A percentile compares a stretch with the other conserved stretches of the same genome.
These are phyloP conservation scores for Geotrupes spiniger DNA, from an alignment of 2,888 invertebrate species.

Conservation along the genomic window DNA sequence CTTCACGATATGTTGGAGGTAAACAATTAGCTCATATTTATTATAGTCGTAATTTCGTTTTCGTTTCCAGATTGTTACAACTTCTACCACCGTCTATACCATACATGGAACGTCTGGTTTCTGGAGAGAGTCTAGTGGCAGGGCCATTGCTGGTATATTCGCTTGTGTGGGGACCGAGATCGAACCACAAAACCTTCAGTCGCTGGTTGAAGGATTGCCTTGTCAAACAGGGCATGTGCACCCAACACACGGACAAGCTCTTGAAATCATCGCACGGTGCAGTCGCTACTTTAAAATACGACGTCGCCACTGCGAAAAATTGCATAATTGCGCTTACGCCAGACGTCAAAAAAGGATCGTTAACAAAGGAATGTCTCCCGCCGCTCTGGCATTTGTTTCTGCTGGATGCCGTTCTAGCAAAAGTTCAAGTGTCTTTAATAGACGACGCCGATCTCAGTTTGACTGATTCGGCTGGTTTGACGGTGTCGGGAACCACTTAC, in stretches of 20 bases:
- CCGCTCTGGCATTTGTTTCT: slow-evolving; percentile 72
- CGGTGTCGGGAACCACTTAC: slow-evolving; percentile 42
- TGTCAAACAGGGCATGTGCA: slow-evolving; percentile 87
- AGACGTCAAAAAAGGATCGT: slow-evolving; percentile 48
- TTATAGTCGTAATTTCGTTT: too few species aligned
- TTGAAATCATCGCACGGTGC: slow-evolving; percentile 69
- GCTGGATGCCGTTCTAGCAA: slow-evolving; percentile 72
- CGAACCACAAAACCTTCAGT: slow-evolving; percentile 78
- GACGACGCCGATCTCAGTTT: slow-evolving; percentile 49
- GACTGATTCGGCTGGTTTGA: slow-evolving; percentile 44
- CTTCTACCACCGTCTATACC: slow-evolving; percentile 87
- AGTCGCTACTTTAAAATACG: slow-evolving; percentile 63
- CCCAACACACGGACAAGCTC: slow-evolving; percentile 71
- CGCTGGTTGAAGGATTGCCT: slow-evolving; percentile 90
- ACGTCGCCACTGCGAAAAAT: slow-evolving; percentile 60
- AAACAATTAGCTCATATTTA: slow-evolving; percentile 19
- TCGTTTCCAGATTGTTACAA: slow-evolving; percentile 63
- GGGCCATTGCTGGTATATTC: slow-evolving; percentile 76
- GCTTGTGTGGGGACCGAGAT: slow-evolving; percentile 84
- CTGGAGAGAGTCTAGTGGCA: slow-evolving; percentile 64
- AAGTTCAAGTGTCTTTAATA: slow-evolving; percentile 64
- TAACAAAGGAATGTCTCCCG: slow-evolving; percentile 56
- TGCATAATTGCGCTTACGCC: slow-evolving; percentile 57
- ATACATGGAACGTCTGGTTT: slow-evolving; percentile 76
- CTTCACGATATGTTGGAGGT: slow-evolving; percentile 83